These are phyloP conservation scores for Aculops lycopersici DNA, from an alignment of 1,140 invertebrate genomes.

Conservation along the genomic window DNA sequence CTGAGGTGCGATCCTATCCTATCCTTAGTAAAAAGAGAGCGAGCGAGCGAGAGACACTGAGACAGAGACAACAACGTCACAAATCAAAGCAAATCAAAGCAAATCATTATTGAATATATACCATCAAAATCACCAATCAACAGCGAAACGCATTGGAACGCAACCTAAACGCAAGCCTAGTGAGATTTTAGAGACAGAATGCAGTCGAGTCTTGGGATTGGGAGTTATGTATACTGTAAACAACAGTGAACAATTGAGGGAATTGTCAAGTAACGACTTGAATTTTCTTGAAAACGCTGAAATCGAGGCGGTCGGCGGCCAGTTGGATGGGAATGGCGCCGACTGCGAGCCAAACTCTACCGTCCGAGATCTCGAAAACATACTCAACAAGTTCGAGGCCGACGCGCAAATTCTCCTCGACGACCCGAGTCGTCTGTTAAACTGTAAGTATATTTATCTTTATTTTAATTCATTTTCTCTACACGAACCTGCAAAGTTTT, in stretches of 20 bases:
- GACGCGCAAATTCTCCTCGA: conserved; percentile 4
- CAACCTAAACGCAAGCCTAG: neutral
- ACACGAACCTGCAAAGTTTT: too few species aligned
- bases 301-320: too few species aligned
- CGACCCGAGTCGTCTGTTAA: conserved; percentile 5
- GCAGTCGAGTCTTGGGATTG: neutral
- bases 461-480: neutral
- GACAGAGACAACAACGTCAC: neutral
- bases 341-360: neutral
- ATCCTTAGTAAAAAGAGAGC: too few species aligned
- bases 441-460: conserved; percentile 2
- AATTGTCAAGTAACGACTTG: conserved; percentile 5
- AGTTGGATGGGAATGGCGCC: conserved; percentile 2
- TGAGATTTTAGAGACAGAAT: neutral
- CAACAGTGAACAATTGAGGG: conserved; percentile 3
- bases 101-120: neutral
- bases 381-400: conserved; percentile 5
- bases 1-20: too few species aligned
- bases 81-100: neutral
- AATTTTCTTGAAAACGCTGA: conserved; percentile 7
- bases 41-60: too few species aligned
- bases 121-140: neutral
- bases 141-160: too few species aligned
- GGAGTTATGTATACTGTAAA: neutral
- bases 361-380: conserved; percentile 6